phyloP scores from a whole-genome alignment of 1,140 invertebrate species.

The Orussus abietinus region DNA sequence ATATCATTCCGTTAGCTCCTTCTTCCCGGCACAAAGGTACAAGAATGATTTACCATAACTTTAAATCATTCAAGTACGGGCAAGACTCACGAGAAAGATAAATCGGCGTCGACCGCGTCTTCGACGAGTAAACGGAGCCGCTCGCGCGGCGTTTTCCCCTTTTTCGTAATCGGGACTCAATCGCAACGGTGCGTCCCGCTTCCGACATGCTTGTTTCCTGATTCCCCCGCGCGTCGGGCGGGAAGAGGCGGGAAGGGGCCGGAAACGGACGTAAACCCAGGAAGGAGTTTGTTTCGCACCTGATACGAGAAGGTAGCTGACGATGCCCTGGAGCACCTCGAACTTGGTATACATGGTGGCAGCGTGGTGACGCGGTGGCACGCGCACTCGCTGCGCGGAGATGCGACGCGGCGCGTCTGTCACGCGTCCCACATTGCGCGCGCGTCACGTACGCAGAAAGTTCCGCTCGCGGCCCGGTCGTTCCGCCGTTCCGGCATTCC shows the following conservation, averaged over 20 bases:
- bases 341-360: constrained; percentile 38
- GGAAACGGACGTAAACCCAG: constrained; percentile 3
- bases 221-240: constrained; percentile 2
- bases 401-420: constrained; percentile 6
- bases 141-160: too few species aligned
- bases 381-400: constrained; percentile 7
- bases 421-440: not conserved
- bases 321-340: constrained; percentile 36
- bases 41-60: too few species aligned
- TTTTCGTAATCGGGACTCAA: too few species aligned
- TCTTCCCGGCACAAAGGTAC: too few species aligned
- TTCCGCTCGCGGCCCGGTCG: not conserved
- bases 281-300: constrained; percentile 28
- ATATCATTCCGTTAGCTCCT: too few species aligned
- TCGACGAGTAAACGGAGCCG: too few species aligned
- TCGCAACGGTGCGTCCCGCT: too few species aligned
- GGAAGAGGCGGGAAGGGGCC: not conserved
- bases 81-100: too few species aligned
- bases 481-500: constrained; percentile 5
- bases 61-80: too few species aligned
- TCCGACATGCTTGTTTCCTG: too few species aligned
- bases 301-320: constrained; percentile 42
- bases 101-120: too few species aligned
- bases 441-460: not conserved
- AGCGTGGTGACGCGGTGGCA: not conserved